Base-by-base conservation (phyloP, 2,888 invertebrate genomes). In the Alentia gelatinosa region DNA sequence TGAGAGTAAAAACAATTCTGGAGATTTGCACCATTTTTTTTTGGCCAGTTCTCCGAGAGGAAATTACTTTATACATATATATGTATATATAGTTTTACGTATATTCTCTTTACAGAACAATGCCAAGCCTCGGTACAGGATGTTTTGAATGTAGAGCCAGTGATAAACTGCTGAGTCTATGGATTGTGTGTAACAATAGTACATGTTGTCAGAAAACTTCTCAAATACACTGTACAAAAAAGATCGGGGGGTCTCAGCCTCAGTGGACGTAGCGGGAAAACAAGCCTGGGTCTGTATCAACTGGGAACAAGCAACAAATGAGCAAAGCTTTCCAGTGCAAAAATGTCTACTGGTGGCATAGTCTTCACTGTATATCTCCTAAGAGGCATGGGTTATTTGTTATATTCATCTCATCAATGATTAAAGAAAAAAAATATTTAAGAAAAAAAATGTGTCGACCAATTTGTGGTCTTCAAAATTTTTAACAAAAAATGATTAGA, bases 191-290 rank as follows among this genome's bases (percentile, higher is more conserved):
- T 68, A 68, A n/a, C 30, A 30, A 30, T 68, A n/a, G 56, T 56
- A 3, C 1, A n/a, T 56, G 56, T 68, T 68, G 68, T 30, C 68
- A 68, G 68, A 68, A 68, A 68, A 26, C 30, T 68, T 26, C 26
- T 68, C 68, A 26, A 30, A 68, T 68, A 68, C 68, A 68, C 68
- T 68, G 68, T 68, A 68, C 68, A 68, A 68, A 68, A 68, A 4
- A 12, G n/a, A 56, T 56, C 23, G n/a, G n/a, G 56, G 19, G 56
- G 56, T 19, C 23, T 19, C 19, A 9, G 56, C 19, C n/a, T 19
- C 56, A 56, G 56, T 56, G 23, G n/a, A 56, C 23, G 23, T 5
- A n/a, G 56, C 5, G 56, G 1, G 56, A n/a, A 56, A n/a, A n/a
- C 56, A 56, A 12, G 56, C 23, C 1, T 56, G n/a, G 12, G 56